A percentile compares a stretch with the other conserved stretches of the same genome.
These are phyloP conservation scores for Excalfactoria chinensis DNA, from an alignment of 2,113 vertebrate species.

Conservation along the genomic window DNA sequence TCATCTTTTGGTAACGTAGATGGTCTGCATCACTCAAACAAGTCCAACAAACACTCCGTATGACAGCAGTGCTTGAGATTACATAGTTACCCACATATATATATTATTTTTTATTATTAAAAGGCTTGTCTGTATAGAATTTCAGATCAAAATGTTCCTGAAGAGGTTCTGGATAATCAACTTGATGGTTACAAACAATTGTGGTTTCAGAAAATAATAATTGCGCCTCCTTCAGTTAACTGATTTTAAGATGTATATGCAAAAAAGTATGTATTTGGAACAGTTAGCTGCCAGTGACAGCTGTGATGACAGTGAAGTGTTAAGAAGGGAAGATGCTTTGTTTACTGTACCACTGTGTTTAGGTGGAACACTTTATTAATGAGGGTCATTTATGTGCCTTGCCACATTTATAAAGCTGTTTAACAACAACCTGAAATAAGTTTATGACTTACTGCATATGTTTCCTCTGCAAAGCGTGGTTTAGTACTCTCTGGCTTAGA, in stretches of 20 bases:
- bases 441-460: constrained; percentile 79
- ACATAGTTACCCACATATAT: neutral
- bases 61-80: neutral
- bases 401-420: neutral
- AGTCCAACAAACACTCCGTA: neutral
- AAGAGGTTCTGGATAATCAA: neutral
- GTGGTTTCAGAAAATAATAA: constrained; percentile 2
- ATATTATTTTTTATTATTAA: neutral
- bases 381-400: neutral
- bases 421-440: neutral
- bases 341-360: neutral
- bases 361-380: neutral
- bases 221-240: neutral
- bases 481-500: constrained; percentile 2
- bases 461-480: constrained; percentile 75
- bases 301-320: neutral
- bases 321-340: neutral
- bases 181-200: neutral
- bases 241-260: neutral
- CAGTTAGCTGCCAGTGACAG: neutral
- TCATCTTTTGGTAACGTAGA: neutral
- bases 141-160: neutral
- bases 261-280: neutral
- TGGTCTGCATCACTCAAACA: neutral
- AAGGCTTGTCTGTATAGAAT: neutral